Evolutionary conservation across 2,888 invertebrate genomes (phyloP).

Genomic region (Dendrolimus houi): DNA sequence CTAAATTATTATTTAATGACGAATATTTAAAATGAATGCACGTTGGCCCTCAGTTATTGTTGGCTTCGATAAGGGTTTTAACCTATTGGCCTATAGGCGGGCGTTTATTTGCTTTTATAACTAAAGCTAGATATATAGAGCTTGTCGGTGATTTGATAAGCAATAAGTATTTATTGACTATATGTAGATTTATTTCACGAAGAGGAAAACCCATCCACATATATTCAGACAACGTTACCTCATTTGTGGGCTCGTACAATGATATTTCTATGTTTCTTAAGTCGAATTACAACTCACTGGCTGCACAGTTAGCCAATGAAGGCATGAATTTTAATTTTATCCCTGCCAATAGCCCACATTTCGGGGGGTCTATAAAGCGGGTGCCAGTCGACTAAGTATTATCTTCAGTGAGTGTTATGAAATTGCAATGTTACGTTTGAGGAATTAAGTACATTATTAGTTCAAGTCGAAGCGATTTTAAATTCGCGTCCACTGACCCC

Average conservation of each 20-base stretch:
- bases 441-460: too few species aligned
- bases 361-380: background rate
- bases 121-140: background rate
- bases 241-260: slow-evolving; percentile 14
- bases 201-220: slow-evolving; percentile 5
- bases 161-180: background rate
- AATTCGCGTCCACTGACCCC: too few species aligned
- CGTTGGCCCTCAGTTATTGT: too few species aligned
- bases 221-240: slow-evolving; percentile 10
- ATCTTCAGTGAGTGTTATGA: slow-evolving; percentile 5
- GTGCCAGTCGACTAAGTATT: background rate
- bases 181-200: background rate
- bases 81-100: background rate
- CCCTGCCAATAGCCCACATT: slow-evolving; percentile 8
- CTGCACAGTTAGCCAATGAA: slow-evolving; percentile 4
- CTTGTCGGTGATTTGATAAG: slow-evolving; percentile 2
- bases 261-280: slow-evolving; percentile 5
- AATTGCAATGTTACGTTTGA: slow-evolving; percentile 2
- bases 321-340: slow-evolving; percentile 8
- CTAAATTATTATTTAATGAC: too few species aligned
- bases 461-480: too few species aligned
- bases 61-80: background rate
- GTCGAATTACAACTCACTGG: slow-evolving; percentile 3
- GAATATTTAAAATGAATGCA: too few species aligned
- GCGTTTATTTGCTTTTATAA: background rate